phyloP scores from a whole-genome alignment of 2,888 invertebrate species.

The Listrodromus nycthemerus region DNA sequence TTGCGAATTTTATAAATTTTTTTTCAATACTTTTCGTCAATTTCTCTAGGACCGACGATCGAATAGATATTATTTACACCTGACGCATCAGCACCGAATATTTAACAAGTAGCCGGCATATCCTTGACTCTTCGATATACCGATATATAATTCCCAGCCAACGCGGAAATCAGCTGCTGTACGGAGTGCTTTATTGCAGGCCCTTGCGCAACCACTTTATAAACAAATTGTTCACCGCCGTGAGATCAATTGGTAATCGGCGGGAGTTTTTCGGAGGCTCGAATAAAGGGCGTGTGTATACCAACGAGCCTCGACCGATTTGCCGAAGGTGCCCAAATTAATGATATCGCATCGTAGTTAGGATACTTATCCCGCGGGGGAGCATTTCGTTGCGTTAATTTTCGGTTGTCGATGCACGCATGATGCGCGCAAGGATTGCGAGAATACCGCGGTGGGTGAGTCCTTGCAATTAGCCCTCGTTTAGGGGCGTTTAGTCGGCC shows the following conservation, averaged over 20 bases:
- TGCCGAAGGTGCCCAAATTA: slow-evolving; percentile 77
- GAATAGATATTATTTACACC: not conserved
- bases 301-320: slow-evolving; percentile 71
- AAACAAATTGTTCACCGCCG: slow-evolving; percentile 5
- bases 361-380: slow-evolving; percentile 57
- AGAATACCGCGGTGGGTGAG: slow-evolving; percentile 65
- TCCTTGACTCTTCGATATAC: not conserved
- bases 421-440: slow-evolving; percentile 37
- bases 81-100: not conserved
- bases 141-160: not conserved
- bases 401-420: slow-evolving; percentile 66
- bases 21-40: not conserved
- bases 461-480: slow-evolving; percentile 82
- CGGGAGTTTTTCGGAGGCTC: slow-evolving; percentile 26
- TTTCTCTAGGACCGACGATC: too few relatives aligned
- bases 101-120: not conserved
- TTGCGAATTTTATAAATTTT: not conserved
- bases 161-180: slow-evolving; percentile 25
- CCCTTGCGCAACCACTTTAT: slow-evolving; percentile 35
- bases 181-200: slow-evolving; percentile 41
- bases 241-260: not conserved
- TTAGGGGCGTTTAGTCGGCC: slow-evolving; percentile 82
- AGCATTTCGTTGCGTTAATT: slow-evolving; percentile 71
- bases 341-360: slow-evolving; percentile 75
- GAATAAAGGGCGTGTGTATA: slow-evolving; percentile 61